These are phyloP conservation scores for Apostichopus leukothele DNA, from an alignment of 53 echinoderm and acorn worm genomes.

Conservation along the genomic window DNA sequence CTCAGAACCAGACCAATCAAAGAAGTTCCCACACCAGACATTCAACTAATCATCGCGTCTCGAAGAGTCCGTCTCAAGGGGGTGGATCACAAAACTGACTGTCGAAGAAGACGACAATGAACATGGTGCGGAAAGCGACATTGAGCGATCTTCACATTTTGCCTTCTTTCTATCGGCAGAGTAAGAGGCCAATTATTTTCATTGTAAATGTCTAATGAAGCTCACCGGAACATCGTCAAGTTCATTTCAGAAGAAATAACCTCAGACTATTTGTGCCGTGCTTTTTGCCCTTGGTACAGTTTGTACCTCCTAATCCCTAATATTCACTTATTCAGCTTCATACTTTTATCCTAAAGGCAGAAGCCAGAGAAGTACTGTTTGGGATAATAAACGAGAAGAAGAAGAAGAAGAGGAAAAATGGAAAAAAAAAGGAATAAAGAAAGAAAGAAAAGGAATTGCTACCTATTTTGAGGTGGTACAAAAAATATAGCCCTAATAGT, in stretches of 20 bases:
- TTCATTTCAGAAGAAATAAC: neutral
- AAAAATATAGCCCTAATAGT: neutral
- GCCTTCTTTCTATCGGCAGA: too few relatives aligned
- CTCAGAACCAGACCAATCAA: too few relatives aligned
- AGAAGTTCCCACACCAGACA: too few relatives aligned
- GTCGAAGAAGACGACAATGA: too few relatives aligned
- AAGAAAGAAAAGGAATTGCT: too few relatives aligned
- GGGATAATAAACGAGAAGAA: neutral
- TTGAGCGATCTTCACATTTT: too few relatives aligned
- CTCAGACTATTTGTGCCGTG: neutral
- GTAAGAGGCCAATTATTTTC: neutral
- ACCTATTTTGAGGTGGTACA: too few relatives aligned
- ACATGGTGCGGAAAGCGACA: too few relatives aligned
- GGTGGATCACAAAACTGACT: too few relatives aligned
- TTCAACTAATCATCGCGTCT: too few relatives aligned
- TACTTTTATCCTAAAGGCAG: neutral
- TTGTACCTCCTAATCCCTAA: neutral
- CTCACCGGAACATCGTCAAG: neutral
- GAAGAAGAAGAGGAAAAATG: neutral
- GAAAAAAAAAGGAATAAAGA: neutral
- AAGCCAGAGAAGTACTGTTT: neutral
- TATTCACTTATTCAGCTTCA: neutral
- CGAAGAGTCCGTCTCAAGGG: too few relatives aligned
- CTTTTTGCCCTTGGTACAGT: neutral
- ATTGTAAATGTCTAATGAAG: neutral